Percentiles rank a stretch among this genome's conserved stretches.
Evolutionary conservation across 1,140 invertebrate species (phyloP).

Genomic region (Diabrotica virgifera): DNA sequence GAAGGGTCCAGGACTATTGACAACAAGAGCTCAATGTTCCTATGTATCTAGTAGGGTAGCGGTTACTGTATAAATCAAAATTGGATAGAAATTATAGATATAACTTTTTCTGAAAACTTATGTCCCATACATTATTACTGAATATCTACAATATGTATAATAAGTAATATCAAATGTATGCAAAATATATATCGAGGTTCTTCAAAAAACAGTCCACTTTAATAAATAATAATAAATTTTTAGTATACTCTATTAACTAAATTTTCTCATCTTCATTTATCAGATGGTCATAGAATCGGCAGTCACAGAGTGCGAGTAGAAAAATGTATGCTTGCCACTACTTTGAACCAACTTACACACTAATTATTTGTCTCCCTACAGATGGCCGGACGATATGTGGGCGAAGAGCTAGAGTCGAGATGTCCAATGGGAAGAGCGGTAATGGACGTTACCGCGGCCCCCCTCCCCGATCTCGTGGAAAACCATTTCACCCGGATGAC

Average conservation of each 20-base stretch:
- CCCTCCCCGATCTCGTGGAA: constrained; percentile 54
- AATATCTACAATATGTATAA: neutral
- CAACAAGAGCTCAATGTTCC: too few species aligned
- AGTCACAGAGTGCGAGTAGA: constrained; percentile 17
- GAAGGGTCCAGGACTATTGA: too few species aligned
- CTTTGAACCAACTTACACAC: constrained; percentile 11
- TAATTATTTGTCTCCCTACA: constrained; percentile 37
- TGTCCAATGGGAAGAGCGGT: constrained; percentile 81
- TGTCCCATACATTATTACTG: too few species aligned
- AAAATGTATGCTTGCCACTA: constrained; percentile 17
- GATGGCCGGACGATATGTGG: constrained; percentile 83
- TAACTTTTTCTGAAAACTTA: too few species aligned
- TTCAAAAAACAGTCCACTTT: neutral
- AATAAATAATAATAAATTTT: neutral
- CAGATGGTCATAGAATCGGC: constrained; percentile 19
- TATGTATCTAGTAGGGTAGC: too few species aligned
- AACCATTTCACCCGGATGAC: constrained; percentile 77
- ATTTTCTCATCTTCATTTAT: constrained; percentile 20
- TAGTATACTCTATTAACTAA: neutral
- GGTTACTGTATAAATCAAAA: too few species aligned
- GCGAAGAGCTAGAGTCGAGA: constrained; percentile 84
- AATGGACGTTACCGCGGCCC: constrained; percentile 56
- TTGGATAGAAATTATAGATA: too few species aligned
- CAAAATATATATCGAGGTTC: neutral
- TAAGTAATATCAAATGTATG: neutral